phyloP scores from a whole-genome alignment of 1,140 invertebrate species.

The honey bee (Apis mellifera) region DNA sequence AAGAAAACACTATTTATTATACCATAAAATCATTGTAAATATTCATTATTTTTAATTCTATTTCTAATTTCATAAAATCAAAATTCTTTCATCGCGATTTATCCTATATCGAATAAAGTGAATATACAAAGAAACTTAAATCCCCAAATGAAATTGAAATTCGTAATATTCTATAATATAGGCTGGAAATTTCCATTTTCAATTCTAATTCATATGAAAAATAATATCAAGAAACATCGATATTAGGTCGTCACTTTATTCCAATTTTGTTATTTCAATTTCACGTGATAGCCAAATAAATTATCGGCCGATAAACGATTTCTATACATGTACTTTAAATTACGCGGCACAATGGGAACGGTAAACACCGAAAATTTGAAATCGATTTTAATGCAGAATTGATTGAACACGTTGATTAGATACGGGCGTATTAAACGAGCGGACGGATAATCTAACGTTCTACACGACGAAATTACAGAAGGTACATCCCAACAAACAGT shows the following conservation, averaged over 20 bases:
- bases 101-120: no score
- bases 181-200: neutral
- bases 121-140: neutral
- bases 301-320: neutral
- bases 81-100: no score
- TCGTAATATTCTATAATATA: neutral
- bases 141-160: neutral
- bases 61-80: no score
- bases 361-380: conserved; percentile 24
- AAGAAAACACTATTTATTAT: no score
- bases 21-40: no score
- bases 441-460: neutral
- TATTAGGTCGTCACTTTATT: neutral
- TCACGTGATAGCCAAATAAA: neutral
- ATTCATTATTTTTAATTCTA: no score
- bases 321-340: neutral
- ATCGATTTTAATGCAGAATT: neutral
- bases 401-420: conserved; percentile 4
- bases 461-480: neutral
- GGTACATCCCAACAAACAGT: neutral
- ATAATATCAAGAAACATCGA: no score
- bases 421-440: neutral
- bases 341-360: neutral
- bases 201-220: neutral
- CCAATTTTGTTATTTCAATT: neutral